phyloP scores from a whole-genome alignment of 2,113 vertebrate species.

The Dipodomys merriami region DNA sequence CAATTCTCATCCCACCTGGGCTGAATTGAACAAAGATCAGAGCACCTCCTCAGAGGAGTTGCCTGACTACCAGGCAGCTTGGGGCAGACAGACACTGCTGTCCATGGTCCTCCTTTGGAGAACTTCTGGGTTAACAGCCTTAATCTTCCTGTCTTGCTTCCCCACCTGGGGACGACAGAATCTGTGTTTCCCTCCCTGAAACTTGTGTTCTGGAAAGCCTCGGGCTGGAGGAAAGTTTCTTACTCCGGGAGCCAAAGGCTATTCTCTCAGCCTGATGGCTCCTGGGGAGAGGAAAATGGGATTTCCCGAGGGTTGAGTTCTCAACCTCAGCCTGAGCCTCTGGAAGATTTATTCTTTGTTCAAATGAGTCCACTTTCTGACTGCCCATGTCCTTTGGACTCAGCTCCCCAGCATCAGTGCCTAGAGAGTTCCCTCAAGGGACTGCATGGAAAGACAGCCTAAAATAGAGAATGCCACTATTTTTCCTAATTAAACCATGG shows the following conservation, averaged over 20 bases:
- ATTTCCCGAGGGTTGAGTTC: not conserved
- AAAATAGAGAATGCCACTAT: fast-evolving
- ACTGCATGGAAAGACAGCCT: not conserved
- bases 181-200: not conserved
- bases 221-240: not conserved
- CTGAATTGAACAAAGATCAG: not conserved
- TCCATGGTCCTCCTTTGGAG: not conserved
- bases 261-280: not conserved
- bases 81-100: not conserved
- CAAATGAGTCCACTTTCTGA: not conserved
- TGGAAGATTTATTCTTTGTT: not conserved
- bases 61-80: not conserved
- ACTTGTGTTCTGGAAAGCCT: not conserved
- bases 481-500: not conserved
- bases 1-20: no score
- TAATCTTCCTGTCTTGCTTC: not conserved
- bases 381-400: not conserved
- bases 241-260: not conserved
- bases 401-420: no score
- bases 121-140: not conserved
- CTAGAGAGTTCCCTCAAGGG: no score
- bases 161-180: not conserved
- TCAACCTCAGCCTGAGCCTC: not conserved
- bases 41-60: not conserved
- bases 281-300: not conserved